Evolutionary conservation across 2,113 vertebrate species (phyloP).

Genomic region (Phrynocephalus versicolor): DNA sequence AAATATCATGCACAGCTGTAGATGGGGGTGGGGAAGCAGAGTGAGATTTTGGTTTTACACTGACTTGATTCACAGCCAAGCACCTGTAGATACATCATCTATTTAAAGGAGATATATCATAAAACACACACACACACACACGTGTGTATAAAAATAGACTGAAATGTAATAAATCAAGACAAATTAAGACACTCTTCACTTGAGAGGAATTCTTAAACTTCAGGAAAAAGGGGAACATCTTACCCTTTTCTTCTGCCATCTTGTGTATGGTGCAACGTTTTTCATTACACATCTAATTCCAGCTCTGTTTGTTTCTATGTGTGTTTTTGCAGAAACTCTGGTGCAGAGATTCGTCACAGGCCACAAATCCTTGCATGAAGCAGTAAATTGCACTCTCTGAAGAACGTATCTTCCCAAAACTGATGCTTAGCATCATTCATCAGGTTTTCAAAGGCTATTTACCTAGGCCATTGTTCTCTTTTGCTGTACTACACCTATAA

Average conservation of each 20-base stretch:
- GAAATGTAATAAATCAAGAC: slow-evolving; percentile 58
- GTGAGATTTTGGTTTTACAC: slow-evolving; percentile 72
- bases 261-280: neutral
- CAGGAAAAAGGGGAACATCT: neutral
- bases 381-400: neutral
- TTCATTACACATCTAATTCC: neutral
- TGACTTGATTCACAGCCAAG: slow-evolving; percentile 74
- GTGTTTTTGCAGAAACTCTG: neutral
- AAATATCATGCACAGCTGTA: slow-evolving; percentile 72
- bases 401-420: neutral
- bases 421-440: neutral
- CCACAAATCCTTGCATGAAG: too few species aligned
- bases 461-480: too few species aligned
- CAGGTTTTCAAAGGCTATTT: neutral
- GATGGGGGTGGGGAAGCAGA: slow-evolving; percentile 65
- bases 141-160: slow-evolving; percentile 70
- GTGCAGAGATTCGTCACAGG: neutral
- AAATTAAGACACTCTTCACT: slow-evolving; percentile 57
- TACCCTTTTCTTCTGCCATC: neutral
- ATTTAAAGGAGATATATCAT: slow-evolving; percentile 71
- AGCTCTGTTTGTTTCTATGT: neutral
- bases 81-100: slow-evolving; percentile 72
- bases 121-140: slow-evolving; percentile 32
- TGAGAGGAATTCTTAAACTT: slow-evolving; percentile 38
- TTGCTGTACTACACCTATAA: too few species aligned